Evolutionary conservation across 2,113 vertebrate species (phyloP).

Genomic region (Gopherus flavomarginatus): DNA sequence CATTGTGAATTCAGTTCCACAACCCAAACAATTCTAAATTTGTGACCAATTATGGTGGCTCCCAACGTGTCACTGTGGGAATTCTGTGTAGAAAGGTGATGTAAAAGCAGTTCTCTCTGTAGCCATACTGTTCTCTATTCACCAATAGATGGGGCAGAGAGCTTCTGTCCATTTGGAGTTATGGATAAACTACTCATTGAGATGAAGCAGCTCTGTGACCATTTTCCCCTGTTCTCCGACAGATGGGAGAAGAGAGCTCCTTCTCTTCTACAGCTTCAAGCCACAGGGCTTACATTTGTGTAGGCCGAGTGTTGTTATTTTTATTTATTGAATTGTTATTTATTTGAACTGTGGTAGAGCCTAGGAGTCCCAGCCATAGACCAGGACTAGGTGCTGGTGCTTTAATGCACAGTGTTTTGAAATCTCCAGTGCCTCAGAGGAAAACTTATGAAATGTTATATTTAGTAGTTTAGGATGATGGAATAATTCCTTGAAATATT

Average conservation of each 20-base stretch:
- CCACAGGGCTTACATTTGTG: background rate
- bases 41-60: background rate
- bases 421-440: background rate
- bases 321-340: background rate
- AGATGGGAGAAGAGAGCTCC: background rate
- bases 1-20: background rate
- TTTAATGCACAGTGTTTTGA: background rate
- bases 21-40: background rate
- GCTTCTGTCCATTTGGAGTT: background rate
- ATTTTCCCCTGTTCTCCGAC: background rate
- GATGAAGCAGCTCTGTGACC: background rate
- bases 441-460: background rate
- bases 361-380: background rate
- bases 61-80: background rate
- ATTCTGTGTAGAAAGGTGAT: background rate
- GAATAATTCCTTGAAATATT: conserved; percentile 41
- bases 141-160: background rate
- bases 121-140: background rate
- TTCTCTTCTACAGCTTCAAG: background rate
- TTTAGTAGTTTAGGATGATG: conserved; percentile 25
- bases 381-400: background rate
- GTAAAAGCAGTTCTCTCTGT: background rate
- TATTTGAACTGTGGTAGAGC: background rate
- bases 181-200: background rate
- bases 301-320: background rate